Evolutionary conservation across 2,888 invertebrate species (phyloP).

Genomic region (Lithosia quadra): DNA sequence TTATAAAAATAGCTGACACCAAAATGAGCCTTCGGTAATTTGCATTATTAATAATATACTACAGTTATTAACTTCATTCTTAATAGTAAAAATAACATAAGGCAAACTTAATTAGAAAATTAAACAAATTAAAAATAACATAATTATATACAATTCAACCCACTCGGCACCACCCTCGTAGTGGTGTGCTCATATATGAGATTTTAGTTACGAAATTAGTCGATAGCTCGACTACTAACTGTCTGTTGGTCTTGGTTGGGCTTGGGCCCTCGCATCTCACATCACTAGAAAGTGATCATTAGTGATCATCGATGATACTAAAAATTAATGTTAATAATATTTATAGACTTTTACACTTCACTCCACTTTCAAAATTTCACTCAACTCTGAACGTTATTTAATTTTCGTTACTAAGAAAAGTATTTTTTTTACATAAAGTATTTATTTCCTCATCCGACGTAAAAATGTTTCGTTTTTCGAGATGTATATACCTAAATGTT

Average conservation of each 20-base stretch:
- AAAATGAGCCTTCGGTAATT: conserved; percentile 41
- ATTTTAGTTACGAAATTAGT: conserved; percentile 12
- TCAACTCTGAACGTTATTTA: too few relatives aligned
- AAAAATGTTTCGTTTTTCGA: too few relatives aligned
- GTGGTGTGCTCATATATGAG: conserved; percentile 40
- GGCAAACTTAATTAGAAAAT: conserved; percentile 46
- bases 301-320: neutral
- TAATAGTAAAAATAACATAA: conserved; percentile 44
- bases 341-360: neutral
- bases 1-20: conserved; percentile 76
- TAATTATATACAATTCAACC: conserved; percentile 51
- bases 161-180: conserved; percentile 63
- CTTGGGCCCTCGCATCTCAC: neutral
- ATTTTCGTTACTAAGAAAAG: too few relatives aligned
- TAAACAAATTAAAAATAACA: conserved; percentile 59
- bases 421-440: too few relatives aligned
- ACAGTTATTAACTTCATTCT: conserved; percentile 39
- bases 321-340: too few relatives aligned
- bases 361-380: too few relatives aligned
- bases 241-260: neutral
- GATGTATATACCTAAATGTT: too few relatives aligned
- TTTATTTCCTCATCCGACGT: too few relatives aligned
- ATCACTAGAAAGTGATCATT: neutral
- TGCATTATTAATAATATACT: conserved; percentile 35
- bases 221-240: neutral